Evolutionary conservation across 2,888 invertebrate genomes (phyloP).

Genomic region (Cyrtodaria siliqua): DNA sequence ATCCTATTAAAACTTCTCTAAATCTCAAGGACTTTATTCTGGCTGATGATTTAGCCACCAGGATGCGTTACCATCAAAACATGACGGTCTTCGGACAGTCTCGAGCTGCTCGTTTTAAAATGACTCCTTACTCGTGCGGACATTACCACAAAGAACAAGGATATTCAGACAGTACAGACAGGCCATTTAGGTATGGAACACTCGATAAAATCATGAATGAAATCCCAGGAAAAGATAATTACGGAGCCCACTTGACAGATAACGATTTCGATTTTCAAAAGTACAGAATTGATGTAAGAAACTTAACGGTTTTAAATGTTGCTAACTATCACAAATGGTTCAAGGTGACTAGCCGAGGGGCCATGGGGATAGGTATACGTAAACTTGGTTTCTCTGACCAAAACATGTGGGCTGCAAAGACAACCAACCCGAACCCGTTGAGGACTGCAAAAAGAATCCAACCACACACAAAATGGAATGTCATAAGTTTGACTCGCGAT

Average conservation of each 20-base stretch:
- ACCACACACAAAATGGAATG: conserved; percentile 48
- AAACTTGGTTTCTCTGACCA: conserved; percentile 65
- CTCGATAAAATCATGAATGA: conserved; percentile 57
- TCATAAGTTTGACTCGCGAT: conserved; percentile 47
- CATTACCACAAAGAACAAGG: conserved; percentile 14
- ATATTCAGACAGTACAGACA: conserved; percentile 12
- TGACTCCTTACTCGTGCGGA: conserved; percentile 24
- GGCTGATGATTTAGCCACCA: conserved; percentile 72
- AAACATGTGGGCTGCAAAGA: conserved; percentile 67
- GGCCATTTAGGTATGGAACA: conserved; percentile 12
- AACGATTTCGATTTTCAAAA: conserved; percentile 40
- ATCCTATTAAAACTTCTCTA: conserved; percentile 65
- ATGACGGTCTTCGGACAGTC: conserved; percentile 29
- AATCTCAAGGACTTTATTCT: conserved; percentile 57
- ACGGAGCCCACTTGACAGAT: conserved; percentile 34
- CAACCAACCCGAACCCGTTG: conserved; percentile 61
- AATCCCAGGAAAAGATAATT: conserved; percentile 61
- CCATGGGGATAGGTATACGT: conserved; percentile 42
- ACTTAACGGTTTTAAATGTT: conserved; percentile 43
- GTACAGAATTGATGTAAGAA: conserved; percentile 41
- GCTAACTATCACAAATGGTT: conserved; percentile 53
- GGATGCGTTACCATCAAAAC: conserved; percentile 53
- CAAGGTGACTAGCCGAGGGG: conserved; percentile 49
- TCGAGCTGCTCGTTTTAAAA: conserved; percentile 54
- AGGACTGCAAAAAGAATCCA: conserved; percentile 50